Conservation (phyloP, 23 tunicate genomes). For the Halocynthia aurantium region DNA sequence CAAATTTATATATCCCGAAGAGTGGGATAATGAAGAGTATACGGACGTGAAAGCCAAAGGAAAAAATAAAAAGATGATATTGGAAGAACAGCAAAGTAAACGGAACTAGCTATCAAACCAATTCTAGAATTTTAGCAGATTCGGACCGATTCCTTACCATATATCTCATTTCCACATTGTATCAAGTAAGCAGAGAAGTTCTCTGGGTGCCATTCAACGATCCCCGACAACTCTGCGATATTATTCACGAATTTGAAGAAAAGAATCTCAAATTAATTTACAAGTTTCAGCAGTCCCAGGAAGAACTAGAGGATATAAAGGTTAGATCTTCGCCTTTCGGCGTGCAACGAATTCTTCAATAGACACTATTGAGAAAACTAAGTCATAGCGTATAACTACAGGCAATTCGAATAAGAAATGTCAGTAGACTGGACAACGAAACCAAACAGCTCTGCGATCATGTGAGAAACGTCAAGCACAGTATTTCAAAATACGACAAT, state of each 20-base stretch:
- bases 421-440: conserved; percentile 15
- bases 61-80: not conserved
- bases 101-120: no score
- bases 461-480: conserved; percentile 28
- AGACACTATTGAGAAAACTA: no score
- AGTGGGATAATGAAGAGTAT: conserved; percentile 26
- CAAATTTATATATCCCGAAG: conserved; percentile 39
- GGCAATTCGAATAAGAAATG: no score
- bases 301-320: conserved; percentile 53
- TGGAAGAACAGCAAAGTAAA: no score
- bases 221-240: conserved; percentile 23
- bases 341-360: no score
- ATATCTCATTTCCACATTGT: no score
- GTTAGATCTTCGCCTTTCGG: not conserved
- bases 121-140: no score
- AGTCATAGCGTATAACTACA: no score
- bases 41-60: not conserved
- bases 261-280: conserved; percentile 63
- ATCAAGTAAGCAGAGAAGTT: no score
- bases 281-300: conserved; percentile 46
- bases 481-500: conserved; percentile 16
- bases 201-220: conserved; percentile 18
- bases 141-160: no score
- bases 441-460: conserved; percentile 18
- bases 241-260: conserved; percentile 59